Evolutionary conservation across 2,888 invertebrate species (phyloP).

Genomic region (Xestia rhomboidea): DNA sequence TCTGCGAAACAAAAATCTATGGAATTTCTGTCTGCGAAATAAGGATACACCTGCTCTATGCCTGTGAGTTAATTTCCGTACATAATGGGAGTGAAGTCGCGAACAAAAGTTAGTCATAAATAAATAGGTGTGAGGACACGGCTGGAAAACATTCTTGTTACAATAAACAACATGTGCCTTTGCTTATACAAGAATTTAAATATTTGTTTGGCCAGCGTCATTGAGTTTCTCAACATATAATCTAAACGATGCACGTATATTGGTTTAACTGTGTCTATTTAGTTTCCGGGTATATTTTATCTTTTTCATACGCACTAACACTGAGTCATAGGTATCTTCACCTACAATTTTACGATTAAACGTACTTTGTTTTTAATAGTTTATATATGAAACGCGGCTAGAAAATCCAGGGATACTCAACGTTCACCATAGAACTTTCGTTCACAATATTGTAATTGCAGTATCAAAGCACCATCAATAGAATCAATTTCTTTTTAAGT

Average conservation of each 20-base stretch:
- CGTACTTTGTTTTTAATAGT: background rate
- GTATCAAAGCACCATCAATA: background rate
- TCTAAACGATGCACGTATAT: conserved; percentile 40
- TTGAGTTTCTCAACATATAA: conserved; percentile 48
- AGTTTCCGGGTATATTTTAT: conserved; percentile 34
- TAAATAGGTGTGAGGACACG: conserved; percentile 42
- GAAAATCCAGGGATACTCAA: background rate
- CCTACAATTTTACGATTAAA: background rate
- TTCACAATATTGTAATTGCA: background rate
- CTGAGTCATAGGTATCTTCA: conserved; percentile 14
- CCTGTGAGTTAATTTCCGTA: too few species aligned
- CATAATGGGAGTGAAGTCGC: too few species aligned
- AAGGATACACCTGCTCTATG: too few species aligned
- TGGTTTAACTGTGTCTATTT: conserved; percentile 41
- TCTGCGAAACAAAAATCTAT: too few species aligned
- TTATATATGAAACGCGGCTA: background rate
- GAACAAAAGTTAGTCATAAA: background rate
- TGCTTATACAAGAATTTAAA: conserved; percentile 42
- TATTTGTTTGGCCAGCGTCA: conserved; percentile 52
- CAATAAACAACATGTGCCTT: conserved; percentile 49
- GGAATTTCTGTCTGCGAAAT: too few species aligned
- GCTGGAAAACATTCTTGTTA: conserved; percentile 41
- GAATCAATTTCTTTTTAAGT: background rate
- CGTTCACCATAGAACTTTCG: background rate
- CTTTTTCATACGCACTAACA: background rate